Base-by-base conservation (phyloP, 1,140 invertebrate genomes). In the Drosophila paulistorum region DNA sequence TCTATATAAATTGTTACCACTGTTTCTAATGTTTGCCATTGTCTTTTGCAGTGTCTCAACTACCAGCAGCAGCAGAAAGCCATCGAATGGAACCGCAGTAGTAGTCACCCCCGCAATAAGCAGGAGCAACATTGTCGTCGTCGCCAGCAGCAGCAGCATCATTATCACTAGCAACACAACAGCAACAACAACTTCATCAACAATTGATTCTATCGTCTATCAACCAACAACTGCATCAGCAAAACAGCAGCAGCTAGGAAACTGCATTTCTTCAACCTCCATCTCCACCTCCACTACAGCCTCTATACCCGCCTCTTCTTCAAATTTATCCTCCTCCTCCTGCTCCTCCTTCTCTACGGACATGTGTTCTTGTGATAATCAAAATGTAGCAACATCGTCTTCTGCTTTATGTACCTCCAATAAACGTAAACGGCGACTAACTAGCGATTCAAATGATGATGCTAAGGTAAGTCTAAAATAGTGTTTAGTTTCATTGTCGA, bases 391-490 rank as follows among this genome's bases (percentile, higher is more conserved):
- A 61, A 51, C 62, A 64, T 79, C 77, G 48, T 35, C 74, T 39
- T 35, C 65, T 54, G 55, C 35, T 7, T 30, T 20, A 39, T 35
- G 58, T 17, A 61, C 54, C 37, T 69, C 66, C 20, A 79, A 57
- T 69, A 77, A 86, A 67, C 83, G 83, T 57, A 86, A 86, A 79
- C 83, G 83, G 65, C 73, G 79, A 66, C 71, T 78, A 35, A 77
- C 68, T 13, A 68, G 41, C 62, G 74, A 77, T 2, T 77, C 75
- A 62, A 77, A 77, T 26, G 74, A 76, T 64, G 74, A 77, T 66
- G 58, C 67, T 11, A 79, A 79, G 76, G 83, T 86, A 37, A 82
- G 84, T 64, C 35, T 54, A 41, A 10, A 13, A 35, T 70, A 17
- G 7, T 42, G 60, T 26, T 26, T 26, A 35, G 13, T 42, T n/a